Evolutionary conservation across 2,797 vertebrate species (phyloP).

Genomic region (Steatocranus sp.): DNA sequence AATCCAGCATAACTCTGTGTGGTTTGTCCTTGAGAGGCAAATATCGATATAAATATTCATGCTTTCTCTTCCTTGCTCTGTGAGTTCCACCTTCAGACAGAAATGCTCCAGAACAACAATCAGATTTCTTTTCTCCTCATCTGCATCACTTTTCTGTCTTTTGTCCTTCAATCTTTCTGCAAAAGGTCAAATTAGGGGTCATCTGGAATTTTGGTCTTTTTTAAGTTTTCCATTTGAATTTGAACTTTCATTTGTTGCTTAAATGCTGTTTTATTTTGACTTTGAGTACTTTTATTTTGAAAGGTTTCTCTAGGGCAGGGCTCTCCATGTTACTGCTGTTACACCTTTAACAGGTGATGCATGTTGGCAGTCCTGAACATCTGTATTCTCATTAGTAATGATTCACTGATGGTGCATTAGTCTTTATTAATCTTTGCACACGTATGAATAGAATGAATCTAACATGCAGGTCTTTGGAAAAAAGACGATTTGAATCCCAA

Average conservation of each 20-base stretch:
- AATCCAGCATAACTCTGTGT: not conserved
- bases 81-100: not conserved
- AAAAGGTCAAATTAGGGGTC: not conserved
- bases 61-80: not conserved
- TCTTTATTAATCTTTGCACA: not conserved
- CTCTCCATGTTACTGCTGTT: not conserved
- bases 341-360: not conserved
- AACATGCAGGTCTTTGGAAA: not conserved
- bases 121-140: not conserved
- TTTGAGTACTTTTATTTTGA: not conserved
- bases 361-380: not conserved
- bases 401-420: not conserved
- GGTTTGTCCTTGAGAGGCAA: slow-evolving; percentile 29
- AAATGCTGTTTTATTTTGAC: not conserved
- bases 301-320: not conserved
- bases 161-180: not conserved
- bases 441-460: not conserved
- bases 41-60: slow-evolving; percentile 30
- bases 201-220: not conserved
- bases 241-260: not conserved
- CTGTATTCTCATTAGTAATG: not conserved
- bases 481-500: not conserved
- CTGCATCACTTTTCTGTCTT: not conserved
- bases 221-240: not conserved
- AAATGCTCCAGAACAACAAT: not conserved